Percentiles rank a stretch among this genome's conserved stretches.
Evolutionary conservation across 2,113 vertebrate species (phyloP).

Genomic region (Corvus moneduloides): DNA sequence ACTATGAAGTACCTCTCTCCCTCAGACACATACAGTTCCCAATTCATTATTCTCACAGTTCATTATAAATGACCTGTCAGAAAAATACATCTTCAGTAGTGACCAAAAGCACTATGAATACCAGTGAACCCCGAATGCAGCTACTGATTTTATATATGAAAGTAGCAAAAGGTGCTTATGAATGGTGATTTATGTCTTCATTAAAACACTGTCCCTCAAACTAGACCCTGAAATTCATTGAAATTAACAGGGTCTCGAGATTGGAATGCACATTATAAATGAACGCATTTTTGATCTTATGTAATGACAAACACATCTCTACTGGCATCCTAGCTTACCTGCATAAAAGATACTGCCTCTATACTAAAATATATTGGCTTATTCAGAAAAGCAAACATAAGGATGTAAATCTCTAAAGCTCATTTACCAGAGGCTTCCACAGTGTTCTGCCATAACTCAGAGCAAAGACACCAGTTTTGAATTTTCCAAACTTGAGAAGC

Average conservation of each 20-base stretch:
- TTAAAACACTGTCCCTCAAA: conserved; percentile 50
- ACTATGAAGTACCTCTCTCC: not conserved
- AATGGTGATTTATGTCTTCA: conserved; percentile 39
- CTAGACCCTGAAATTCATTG: conserved; percentile 1
- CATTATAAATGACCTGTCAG: not conserved
- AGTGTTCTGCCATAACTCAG: not conserved
- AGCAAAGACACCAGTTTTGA: not conserved
- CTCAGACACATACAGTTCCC: not conserved
- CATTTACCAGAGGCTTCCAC: not conserved
- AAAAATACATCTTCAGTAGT: not conserved
- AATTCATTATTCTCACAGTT: not conserved
- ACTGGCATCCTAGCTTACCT: not conserved
- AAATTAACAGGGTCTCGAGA: conserved; percentile 52
- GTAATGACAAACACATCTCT: not conserved
- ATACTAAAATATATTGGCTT: not conserved
- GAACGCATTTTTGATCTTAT: not conserved
- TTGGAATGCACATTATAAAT: conserved; percentile 11
- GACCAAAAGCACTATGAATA: not conserved
- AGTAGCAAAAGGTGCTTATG: not conserved
- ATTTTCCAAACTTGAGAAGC: not conserved
- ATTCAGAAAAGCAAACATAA: not conserved
- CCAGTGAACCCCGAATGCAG: not conserved
- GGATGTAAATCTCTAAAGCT: not conserved
- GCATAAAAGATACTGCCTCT: not conserved
- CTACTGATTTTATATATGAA: not conserved